Conservation (phyloP, 1,140 invertebrate species). For the Laodelphax striatellus region DNA sequence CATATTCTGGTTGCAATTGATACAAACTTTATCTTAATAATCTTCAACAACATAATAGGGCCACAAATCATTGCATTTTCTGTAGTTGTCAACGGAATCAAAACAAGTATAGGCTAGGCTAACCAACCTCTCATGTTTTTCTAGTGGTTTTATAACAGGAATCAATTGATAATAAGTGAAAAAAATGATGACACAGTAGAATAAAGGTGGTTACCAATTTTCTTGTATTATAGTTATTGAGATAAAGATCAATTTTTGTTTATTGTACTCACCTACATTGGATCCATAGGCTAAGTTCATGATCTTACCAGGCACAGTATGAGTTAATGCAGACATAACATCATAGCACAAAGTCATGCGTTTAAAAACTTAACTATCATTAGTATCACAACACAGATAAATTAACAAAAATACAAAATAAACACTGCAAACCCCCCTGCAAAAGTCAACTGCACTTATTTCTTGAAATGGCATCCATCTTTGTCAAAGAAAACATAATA, state of each 20-base stretch:
- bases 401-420: neutral
- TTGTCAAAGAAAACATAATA: neutral
- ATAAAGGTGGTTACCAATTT: slow-evolving; percentile 4
- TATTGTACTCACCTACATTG: slow-evolving; percentile 13
- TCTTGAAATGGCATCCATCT: neutral
- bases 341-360: neutral
- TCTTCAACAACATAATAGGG: neutral
- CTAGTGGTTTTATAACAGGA: neutral
- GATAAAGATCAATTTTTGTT: slow-evolving; percentile 23
- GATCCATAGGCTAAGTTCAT: slow-evolving; percentile 7
- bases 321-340: slow-evolving; percentile 46
- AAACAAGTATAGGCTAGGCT: too few species aligned
- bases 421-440: neutral
- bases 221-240: slow-evolving; percentile 11
- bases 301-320: slow-evolving; percentile 47
- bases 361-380: neutral
- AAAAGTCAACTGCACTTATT: slow-evolving; percentile 2
- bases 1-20: too few species aligned
- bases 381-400: neutral
- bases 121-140: neutral
- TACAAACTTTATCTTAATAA: too few species aligned
- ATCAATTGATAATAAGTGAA: neutral
- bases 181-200: neutral
- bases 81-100: neutral
- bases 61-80: neutral